These are phyloP conservation scores for Melospiza melodia DNA, from an alignment of 2,113 vertebrate genomes.

Conservation along the genomic window DNA sequence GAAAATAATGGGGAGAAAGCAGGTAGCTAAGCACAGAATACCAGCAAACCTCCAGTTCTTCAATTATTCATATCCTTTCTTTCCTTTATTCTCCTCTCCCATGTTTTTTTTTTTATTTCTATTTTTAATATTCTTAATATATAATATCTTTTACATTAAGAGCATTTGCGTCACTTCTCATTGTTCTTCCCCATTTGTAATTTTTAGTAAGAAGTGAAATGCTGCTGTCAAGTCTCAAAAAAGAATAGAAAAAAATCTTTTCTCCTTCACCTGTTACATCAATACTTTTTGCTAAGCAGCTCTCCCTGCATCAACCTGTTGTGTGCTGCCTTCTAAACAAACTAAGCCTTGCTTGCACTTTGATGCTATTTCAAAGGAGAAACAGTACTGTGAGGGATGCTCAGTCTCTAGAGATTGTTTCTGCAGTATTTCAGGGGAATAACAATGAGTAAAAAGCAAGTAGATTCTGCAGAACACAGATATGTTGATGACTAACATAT, in stretches of 20 bases:
- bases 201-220: neutral
- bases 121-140: slow-evolving; percentile 4
- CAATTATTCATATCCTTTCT: neutral
- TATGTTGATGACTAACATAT: neutral
- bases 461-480: neutral
- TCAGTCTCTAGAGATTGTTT: neutral
- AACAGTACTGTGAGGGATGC: neutral
- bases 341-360: neutral
- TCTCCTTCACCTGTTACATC: slow-evolving; percentile 36
- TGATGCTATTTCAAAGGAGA: slow-evolving; percentile 10
- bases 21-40: neutral
- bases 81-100: neutral
- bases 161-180: neutral
- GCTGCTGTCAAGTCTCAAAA: neutral
- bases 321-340: neutral
- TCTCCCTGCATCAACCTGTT: slow-evolving; percentile 1
- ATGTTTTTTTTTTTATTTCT: neutral
- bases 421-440: neutral
- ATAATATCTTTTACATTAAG: neutral
- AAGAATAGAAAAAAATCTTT: neutral
- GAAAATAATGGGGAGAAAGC: neutral
- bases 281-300: neutral
- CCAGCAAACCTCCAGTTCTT: neutral
- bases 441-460: neutral
- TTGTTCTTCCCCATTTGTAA: neutral